These are phyloP conservation scores for Squalus acanthias DNA, from an alignment of 2,797 vertebrate species.

Conservation along the genomic window DNA sequence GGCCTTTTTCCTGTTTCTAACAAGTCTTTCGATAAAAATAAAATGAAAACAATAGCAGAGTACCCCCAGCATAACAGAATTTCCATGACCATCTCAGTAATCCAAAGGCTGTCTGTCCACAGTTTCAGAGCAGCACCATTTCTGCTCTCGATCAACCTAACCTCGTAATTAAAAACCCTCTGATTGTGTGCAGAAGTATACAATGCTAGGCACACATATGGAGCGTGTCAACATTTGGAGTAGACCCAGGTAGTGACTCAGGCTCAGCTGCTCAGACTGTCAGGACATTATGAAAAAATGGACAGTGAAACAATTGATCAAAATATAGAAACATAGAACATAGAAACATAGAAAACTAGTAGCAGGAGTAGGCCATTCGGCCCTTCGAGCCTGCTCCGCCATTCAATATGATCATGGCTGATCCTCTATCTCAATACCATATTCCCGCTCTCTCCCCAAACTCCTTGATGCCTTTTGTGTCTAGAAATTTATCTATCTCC, in stretches of 20 bases:
- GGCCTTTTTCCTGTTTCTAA: neutral
- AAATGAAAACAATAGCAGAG: neutral
- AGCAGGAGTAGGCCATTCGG: too few species aligned
- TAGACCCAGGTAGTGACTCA: neutral
- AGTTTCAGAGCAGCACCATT: neutral
- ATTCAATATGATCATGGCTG: too few species aligned
- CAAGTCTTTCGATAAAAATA: neutral
- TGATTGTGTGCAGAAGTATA: neutral
- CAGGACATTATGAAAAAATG: neutral
- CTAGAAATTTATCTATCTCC: too few species aligned
- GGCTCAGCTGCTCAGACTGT: slow-evolving; percentile 16
- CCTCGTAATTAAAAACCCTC: neutral
- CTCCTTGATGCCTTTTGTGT: too few species aligned
- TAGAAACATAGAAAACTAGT: neutral
- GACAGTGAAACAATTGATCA: neutral
- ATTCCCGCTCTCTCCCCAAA: too few species aligned
- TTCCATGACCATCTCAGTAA: neutral
- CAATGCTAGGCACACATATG: neutral
- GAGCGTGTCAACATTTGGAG: slow-evolving; percentile 1
- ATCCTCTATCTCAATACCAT: too few species aligned
- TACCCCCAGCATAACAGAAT: neutral
- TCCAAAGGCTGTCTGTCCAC: neutral
- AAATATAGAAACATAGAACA: neutral
- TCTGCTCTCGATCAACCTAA: slow-evolving; percentile 22
- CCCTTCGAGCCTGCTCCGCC: too few species aligned